Percentiles rank a stretch among this genome's conserved stretches.
Conservation (phyloP, 2,797 vertebrate species). For the Catamblyrhynchus diadema region DNA sequence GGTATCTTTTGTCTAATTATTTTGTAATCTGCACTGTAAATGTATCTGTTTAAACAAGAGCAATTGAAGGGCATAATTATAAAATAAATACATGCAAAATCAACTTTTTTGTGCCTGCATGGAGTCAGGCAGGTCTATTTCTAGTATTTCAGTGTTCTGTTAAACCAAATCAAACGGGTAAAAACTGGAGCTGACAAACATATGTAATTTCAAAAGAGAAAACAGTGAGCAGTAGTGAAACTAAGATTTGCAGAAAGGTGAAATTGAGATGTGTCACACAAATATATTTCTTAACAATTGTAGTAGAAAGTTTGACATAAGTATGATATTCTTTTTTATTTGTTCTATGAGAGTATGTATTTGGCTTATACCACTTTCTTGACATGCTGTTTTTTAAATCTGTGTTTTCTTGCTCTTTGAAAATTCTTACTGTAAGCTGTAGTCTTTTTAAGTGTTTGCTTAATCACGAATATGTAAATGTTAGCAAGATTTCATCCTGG, state of each 20-base stretch:
- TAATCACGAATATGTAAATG: conserved; percentile 15
- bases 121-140: not conserved
- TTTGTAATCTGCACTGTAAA: not conserved
- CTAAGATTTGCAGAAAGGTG: not conserved
- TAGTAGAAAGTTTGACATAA: not conserved
- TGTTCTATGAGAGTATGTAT: not conserved
- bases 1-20: not conserved
- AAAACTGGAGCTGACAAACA: not conserved
- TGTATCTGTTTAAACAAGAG: not conserved
- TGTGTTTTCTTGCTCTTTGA: conserved; percentile 9
- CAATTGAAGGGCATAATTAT: not conserved
- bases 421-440: not conserved
- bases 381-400: conserved; percentile 22
- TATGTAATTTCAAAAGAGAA: not conserved
- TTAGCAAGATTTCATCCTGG: conserved; percentile 71
- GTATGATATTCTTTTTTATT: not conserved
- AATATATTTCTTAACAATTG: not conserved
- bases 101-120: not conserved
- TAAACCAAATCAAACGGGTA: not conserved
- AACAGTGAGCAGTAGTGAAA: not conserved
- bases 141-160: not conserved
- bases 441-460: conserved; percentile 11
- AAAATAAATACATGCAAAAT: not conserved
- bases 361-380: not conserved
- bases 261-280: not conserved